These are phyloP conservation scores for Timandra comae DNA, from an alignment of 2,888 invertebrate species.

Conservation along the genomic window DNA sequence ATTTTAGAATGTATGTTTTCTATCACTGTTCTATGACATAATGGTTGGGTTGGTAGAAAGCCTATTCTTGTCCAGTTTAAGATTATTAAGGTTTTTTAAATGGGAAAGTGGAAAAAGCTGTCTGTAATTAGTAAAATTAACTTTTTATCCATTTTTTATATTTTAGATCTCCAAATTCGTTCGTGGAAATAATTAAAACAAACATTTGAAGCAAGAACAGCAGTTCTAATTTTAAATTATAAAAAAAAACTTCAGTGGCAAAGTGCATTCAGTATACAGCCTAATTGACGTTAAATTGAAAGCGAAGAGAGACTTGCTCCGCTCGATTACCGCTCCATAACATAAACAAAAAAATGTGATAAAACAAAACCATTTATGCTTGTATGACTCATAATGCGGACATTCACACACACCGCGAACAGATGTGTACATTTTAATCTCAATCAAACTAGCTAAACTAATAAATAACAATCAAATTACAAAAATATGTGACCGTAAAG, in stretches of 20 bases:
- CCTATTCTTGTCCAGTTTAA: background rate
- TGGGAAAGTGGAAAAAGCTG: too few relatives aligned
- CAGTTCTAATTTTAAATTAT: constrained; percentile 2
- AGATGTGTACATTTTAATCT: constrained; percentile 6
- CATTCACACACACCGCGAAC: constrained; percentile 7
- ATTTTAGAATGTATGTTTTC: too few relatives aligned
- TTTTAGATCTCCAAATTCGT: too few relatives aligned
- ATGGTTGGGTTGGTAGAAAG: too few relatives aligned
- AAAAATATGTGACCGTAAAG: too few relatives aligned
- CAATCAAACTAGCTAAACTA: background rate
- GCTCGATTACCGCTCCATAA: constrained; percentile 23
- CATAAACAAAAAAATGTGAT: constrained; percentile 32
- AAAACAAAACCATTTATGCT: constrained; percentile 17
- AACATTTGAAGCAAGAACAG: too few relatives aligned
- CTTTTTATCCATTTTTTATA: too few relatives aligned
- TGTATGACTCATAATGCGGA: constrained; percentile 11
- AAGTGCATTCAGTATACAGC: constrained; percentile 12
- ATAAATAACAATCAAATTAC: constrained; percentile 3
- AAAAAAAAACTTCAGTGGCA: constrained; percentile 14
- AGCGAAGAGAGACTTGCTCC: constrained; percentile 16
- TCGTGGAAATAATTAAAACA: too few relatives aligned
- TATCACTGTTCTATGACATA: too few relatives aligned
- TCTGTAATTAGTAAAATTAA: too few relatives aligned
- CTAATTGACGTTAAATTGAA: constrained; percentile 36
- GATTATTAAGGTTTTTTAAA: too few relatives aligned